Percentiles rank a stretch among this genome's conserved stretches.
phyloP scores from a whole-genome alignment of 2,113 vertebrate species.

The Grantiella picta region DNA sequence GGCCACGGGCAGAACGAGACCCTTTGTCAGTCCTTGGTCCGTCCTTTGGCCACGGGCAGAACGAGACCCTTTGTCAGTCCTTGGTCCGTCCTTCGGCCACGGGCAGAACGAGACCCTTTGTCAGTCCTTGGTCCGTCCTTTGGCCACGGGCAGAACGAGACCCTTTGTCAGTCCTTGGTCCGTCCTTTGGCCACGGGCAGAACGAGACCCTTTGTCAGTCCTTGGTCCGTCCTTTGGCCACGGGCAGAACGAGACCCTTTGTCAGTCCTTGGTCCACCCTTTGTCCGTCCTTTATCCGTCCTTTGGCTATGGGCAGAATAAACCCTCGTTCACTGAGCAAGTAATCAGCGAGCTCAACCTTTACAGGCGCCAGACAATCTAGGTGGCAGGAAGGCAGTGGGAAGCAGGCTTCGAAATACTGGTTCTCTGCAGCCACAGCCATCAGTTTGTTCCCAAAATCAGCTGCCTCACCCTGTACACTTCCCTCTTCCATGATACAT shows the following conservation, averaged over 20 bases:
- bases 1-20: too few species aligned
- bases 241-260: too few species aligned
- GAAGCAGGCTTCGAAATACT: not conserved
- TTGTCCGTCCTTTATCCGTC: not conserved
- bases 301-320: not conserved
- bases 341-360: not conserved
- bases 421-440: not conserved
- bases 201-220: not conserved
- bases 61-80: not conserved
- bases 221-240: not conserved
- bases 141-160: too few species aligned
- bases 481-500: accelerated
- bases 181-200: too few species aligned
- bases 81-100: too few species aligned
- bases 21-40: too few species aligned
- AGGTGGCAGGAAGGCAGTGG: not conserved
- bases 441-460: not conserved
- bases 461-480: not conserved
- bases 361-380: not conserved
- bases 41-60: not conserved
- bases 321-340: accelerated
- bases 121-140: too few species aligned
- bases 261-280: not conserved
- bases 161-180: not conserved
- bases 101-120: not conserved